These are phyloP conservation scores for Artemisiospiza belli DNA, from an alignment of 2,113 vertebrate genomes.

Conservation along the genomic window DNA sequence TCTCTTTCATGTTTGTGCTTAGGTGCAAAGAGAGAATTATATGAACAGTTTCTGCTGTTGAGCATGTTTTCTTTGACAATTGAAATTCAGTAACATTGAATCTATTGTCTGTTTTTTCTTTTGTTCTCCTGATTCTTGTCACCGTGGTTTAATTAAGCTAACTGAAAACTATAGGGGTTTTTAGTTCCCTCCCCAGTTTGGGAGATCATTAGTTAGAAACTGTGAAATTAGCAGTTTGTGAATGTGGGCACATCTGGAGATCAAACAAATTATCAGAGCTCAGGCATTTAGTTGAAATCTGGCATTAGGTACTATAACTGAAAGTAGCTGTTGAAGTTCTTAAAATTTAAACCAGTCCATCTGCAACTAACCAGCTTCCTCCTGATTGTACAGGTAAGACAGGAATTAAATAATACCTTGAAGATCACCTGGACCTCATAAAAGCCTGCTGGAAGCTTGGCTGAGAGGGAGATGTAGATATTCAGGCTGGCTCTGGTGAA, in stretches of 20 bases:
- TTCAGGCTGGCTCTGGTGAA: not conserved
- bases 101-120: not conserved
- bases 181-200: not conserved
- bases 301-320: not conserved
- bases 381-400: not conserved
- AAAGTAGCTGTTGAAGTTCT: not conserved
- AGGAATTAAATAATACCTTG: not conserved
- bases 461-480: not conserved
- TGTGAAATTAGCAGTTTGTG: not conserved
- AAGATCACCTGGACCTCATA: constrained; percentile 36
- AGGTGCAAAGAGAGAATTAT: not conserved
- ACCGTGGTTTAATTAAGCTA: not conserved
- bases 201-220: not conserved
- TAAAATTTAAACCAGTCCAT: not conserved
- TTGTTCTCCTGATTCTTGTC: not conserved
- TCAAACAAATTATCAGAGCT: not conserved
- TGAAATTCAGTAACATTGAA: not conserved
- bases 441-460: not conserved
- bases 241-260: not conserved
- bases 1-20: not conserved
- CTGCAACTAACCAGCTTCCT: constrained; percentile 11
- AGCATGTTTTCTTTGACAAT: not conserved
- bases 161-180: not conserved
- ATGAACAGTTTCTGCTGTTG: not conserved
- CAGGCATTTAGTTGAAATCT: not conserved